A percentile compares a stretch with the other conserved stretches of the same genome.
These are phyloP conservation scores for Malacoraja senta DNA, from an alignment of 2,797 vertebrate genomes.

Conservation along the genomic window DNA sequence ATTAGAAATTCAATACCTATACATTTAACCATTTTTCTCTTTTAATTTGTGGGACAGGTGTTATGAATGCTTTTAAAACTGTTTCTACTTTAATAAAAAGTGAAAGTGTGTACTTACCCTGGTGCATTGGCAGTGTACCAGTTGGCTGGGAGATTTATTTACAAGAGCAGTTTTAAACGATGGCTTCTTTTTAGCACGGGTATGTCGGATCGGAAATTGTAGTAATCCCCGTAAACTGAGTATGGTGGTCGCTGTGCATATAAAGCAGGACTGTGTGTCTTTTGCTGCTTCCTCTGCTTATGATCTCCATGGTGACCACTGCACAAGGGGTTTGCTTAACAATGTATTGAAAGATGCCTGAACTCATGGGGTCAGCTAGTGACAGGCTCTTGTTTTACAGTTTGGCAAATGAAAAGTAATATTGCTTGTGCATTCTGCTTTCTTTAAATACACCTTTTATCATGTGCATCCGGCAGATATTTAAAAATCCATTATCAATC, in stretches of 20 bases:
- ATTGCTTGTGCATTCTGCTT: neutral
- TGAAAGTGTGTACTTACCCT: neutral
- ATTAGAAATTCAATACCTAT: neutral
- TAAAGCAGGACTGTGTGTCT: slow-evolving; percentile 6
- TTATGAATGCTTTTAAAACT: neutral
- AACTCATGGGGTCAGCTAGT: slow-evolving; percentile 25
- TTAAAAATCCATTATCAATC: neutral
- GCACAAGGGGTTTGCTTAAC: slow-evolving; percentile 31
- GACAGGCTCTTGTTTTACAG: slow-evolving; percentile 17
- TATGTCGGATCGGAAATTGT: slow-evolving; percentile 32
- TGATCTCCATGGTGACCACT: slow-evolving; percentile 33
- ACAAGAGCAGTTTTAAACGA: neutral
- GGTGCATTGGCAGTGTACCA: neutral
- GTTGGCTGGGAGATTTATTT: slow-evolving; percentile 3
- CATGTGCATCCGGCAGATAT: too few species aligned
- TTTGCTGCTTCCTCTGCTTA: slow-evolving; percentile 9
- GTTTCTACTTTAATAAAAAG: neutral
- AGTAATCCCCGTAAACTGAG: slow-evolving; percentile 30
- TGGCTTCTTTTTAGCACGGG: neutral
- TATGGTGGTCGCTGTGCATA: slow-evolving; percentile 1
- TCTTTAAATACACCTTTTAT: neutral
- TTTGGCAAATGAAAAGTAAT: slow-evolving; percentile 6
- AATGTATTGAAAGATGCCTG: slow-evolving; percentile 32
- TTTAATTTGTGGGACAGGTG: neutral
- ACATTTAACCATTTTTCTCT: neutral